These are phyloP conservation scores for Scolopax mira DNA, from an alignment of 2,113 vertebrate species.

Conservation along the genomic window DNA sequence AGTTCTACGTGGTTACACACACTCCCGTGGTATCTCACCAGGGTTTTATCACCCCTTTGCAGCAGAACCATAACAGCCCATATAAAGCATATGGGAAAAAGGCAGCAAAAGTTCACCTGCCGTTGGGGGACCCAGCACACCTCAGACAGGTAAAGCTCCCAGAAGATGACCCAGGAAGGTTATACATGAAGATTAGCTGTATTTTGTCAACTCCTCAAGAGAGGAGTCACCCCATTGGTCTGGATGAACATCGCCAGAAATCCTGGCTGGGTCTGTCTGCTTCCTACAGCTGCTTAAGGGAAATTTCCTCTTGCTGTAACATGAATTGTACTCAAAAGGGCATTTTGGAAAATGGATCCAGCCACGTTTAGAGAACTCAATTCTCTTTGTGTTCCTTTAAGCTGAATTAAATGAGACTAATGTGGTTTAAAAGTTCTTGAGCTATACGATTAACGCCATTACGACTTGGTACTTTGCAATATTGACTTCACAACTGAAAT, in stretches of 20 bases:
- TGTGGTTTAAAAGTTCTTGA: neutral
- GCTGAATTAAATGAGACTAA: slow-evolving; percentile 18
- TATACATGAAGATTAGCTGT: too few relatives aligned
- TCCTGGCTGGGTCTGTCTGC: neutral
- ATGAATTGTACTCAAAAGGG: neutral
- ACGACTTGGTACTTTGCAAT: neutral
- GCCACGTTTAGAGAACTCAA: neutral
- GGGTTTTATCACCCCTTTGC: neutral
- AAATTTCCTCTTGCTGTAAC: neutral
- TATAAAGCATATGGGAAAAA: rapidly evolving
- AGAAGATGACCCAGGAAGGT: neutral
- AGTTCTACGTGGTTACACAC: rapidly evolving
- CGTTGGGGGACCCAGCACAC: rapidly evolving
- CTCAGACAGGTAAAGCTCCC: too few relatives aligned
- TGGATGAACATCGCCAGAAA: neutral
- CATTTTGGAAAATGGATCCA: neutral
- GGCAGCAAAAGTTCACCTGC: neutral
- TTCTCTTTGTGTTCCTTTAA: neutral
- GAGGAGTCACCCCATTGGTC: neutral
- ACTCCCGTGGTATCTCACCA: neutral
- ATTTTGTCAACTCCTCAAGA: neutral
- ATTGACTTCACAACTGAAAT: neutral
- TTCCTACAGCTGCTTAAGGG: neutral
- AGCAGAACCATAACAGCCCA: neutral
- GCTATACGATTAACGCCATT: neutral